phyloP scores from a whole-genome alignment of 1,140 invertebrate species.

The Pseudobourletiella spinata region DNA sequence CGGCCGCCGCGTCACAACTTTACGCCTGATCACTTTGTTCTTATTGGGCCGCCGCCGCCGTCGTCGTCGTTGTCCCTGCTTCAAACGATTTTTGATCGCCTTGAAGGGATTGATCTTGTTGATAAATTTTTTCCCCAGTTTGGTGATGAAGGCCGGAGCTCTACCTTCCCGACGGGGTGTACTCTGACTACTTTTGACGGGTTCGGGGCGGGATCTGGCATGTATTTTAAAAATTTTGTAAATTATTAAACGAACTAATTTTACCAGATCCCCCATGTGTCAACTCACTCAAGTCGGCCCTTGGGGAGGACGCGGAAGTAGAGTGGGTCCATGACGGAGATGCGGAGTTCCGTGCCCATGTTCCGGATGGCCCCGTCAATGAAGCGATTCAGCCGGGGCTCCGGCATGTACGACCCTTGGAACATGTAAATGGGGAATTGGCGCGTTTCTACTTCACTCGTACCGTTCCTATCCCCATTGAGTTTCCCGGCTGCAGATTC shows the following conservation, averaged over 20 bases:
- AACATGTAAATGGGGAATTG: slow-evolving; percentile 33
- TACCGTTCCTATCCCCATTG: not conserved
- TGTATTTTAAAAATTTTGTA: no score
- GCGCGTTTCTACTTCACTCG: slow-evolving; percentile 16
- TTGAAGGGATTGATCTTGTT: no score
- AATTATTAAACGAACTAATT: not conserved
- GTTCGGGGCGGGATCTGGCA: no score
- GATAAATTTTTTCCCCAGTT: not conserved
- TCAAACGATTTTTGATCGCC: no score
- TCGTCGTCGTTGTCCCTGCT: not conserved
- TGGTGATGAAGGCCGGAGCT: no score
- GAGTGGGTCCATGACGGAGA: slow-evolving; percentile 30
- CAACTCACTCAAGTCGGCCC: slow-evolving; percentile 30
- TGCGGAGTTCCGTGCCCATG: slow-evolving; percentile 29
- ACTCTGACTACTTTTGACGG: no score
- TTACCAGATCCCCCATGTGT: not conserved
- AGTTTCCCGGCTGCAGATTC: not conserved
- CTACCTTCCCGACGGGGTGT: no score
- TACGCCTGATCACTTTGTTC: not conserved
- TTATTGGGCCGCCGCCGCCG: not conserved
- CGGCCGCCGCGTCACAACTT: not conserved
- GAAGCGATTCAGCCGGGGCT: slow-evolving; percentile 34
- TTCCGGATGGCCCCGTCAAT: slow-evolving; percentile 35
- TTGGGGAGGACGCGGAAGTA: slow-evolving; percentile 32
- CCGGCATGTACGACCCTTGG: slow-evolving; percentile 34